Conservation (phyloP, 1,140 invertebrate genomes). For the Akabosia matsudoensis region DNA sequence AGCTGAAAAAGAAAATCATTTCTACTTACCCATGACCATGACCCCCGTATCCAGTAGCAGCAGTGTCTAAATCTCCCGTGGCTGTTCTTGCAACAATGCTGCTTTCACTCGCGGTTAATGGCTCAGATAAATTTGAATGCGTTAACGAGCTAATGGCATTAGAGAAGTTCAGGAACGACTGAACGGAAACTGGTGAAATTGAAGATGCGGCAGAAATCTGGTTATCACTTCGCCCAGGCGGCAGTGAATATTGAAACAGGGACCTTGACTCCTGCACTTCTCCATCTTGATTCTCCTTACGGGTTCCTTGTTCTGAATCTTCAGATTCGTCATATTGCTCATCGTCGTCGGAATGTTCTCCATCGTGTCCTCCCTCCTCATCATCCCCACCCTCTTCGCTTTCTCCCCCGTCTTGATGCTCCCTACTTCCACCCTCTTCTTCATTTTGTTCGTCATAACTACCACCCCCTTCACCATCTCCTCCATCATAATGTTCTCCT, state of each 20-base stretch:
- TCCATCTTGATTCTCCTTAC: too few relatives aligned
- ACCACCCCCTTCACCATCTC: neutral
- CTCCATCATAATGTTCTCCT: neutral
- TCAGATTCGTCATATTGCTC: slow-evolving; percentile 26
- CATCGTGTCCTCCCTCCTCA: slow-evolving; percentile 16
- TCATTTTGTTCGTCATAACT: neutral
- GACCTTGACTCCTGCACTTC: slow-evolving; percentile 18
- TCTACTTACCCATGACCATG: neutral
- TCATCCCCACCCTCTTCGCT: slow-evolving; percentile 28
- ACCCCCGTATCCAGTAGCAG: slow-evolving; percentile 43
- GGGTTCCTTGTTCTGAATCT: neutral
- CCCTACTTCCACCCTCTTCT: neutral
- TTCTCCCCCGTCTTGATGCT: slow-evolving; percentile 21
- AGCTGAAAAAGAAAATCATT: neutral
- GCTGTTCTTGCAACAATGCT: slow-evolving; percentile 28
- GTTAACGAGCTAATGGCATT: neutral
- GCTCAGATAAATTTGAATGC: neutral
- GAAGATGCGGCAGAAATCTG: neutral
- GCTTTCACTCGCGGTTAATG: slow-evolving; percentile 32
- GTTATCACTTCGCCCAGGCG: neutral
- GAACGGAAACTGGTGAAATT: neutral
- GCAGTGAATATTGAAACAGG: slow-evolving; percentile 23
- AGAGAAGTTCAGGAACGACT: slow-evolving; percentile 2
- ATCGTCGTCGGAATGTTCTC: neutral
- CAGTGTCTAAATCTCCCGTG: slow-evolving; percentile 34